phyloP scores from a whole-genome alignment of 1,140 invertebrate species.

The Hermetia illucens region DNA sequence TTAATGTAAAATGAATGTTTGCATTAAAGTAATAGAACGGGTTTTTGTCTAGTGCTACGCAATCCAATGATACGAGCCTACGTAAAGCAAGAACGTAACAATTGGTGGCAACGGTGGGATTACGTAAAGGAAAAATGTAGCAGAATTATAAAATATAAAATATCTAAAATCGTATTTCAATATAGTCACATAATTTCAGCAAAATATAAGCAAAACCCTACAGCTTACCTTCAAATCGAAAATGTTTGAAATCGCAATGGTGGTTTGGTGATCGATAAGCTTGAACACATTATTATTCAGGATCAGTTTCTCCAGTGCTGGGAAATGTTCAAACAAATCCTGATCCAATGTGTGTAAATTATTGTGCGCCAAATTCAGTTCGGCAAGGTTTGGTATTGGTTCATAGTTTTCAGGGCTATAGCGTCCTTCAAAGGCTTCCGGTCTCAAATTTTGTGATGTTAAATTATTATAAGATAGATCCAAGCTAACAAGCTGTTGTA shows the following conservation, averaged over 20 bases:
- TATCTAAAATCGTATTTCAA: too few species aligned
- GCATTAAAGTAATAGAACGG: too few species aligned
- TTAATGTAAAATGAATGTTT: too few species aligned
- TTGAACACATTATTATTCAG: constrained; percentile 51
- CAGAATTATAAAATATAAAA: too few species aligned
- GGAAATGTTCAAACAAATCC: constrained; percentile 56
- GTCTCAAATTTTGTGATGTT: constrained; percentile 36
- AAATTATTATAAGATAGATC: constrained; percentile 56
- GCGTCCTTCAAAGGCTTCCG: constrained; percentile 49
- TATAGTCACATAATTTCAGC: constrained; percentile 4
- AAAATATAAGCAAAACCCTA: constrained; percentile 1
- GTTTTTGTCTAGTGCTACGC: too few species aligned
- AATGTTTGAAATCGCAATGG: constrained; percentile 46
- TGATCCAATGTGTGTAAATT: constrained; percentile 46
- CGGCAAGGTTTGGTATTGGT: constrained; percentile 42
- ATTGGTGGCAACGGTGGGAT: too few species aligned
- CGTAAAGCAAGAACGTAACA: too few species aligned
- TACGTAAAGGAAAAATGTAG: too few species aligned
- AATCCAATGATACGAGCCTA: too few species aligned
- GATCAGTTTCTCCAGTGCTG: constrained; percentile 44
- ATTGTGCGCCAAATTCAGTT: constrained; percentile 49
- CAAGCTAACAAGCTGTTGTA: constrained; percentile 42
- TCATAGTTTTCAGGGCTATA: constrained; percentile 39
- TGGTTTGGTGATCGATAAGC: constrained; percentile 41
- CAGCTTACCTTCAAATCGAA: constrained; percentile 42